Percentiles rank a stretch among this genome's conserved stretches.
Conservation (phyloP, 1,140 invertebrate genomes). For the Drosophila nannoptera region DNA sequence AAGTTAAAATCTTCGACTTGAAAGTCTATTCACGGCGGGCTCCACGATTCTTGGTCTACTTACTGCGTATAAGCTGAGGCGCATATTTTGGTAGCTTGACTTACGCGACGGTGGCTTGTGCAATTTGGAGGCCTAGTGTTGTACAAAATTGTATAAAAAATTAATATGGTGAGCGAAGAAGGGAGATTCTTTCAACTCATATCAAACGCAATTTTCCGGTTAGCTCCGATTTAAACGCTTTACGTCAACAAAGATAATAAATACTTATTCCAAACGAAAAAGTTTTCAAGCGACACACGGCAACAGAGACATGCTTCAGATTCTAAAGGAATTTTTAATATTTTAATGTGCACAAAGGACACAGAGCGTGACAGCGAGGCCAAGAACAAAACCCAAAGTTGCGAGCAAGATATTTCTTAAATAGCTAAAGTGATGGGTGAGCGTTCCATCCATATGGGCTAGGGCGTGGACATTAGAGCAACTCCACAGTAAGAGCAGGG, state of each 20-base stretch:
- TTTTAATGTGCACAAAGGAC: conserved; percentile 60
- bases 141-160: not conserved
- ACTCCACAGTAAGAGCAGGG: conserved; percentile 16
- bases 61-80: too few species aligned
- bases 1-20: conserved; percentile 7
- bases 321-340: conserved; percentile 74
- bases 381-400: conserved; percentile 33
- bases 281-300: conserved; percentile 22
- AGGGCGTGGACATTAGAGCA: conserved; percentile 42
- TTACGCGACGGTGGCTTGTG: not conserved
- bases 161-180: not conserved
- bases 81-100: too few species aligned
- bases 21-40: too few species aligned
- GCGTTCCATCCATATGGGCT: conserved; percentile 17
- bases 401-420: conserved; percentile 22
- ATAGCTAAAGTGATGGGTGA: conserved; percentile 42
- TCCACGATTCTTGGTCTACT: too few species aligned
- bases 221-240: conserved; percentile 34
- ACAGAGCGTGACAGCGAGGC: conserved; percentile 20
- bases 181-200: not conserved
- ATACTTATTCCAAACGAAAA: conserved; percentile 24
- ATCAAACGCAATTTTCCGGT: conserved; percentile 39
- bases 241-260: conserved; percentile 33
- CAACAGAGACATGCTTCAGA: conserved; percentile 26
- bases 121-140: not conserved